Evolutionary conservation across 2,113 vertebrate species (phyloP).

Genomic region (Semicossyphus pulcher): DNA sequence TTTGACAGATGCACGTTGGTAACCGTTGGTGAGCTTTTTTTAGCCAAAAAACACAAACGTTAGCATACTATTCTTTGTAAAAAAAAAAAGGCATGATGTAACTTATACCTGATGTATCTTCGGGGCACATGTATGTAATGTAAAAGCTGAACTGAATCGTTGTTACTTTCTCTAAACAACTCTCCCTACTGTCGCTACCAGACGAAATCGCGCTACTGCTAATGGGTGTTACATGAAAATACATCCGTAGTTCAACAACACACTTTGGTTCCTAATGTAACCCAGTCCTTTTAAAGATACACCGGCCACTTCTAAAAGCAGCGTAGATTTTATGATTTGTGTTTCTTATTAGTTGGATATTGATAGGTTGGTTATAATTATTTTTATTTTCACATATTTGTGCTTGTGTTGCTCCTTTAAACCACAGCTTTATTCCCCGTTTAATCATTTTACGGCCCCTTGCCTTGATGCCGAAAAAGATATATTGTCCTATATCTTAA

Average conservation of each 20-base stretch:
- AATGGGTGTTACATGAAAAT: conserved; percentile 47
- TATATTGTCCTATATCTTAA: no score
- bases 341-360: no score
- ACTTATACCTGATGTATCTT: neutral
- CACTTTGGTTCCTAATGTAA: conserved; percentile 40
- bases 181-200: no score
- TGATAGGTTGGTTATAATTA: no score
- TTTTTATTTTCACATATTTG: no score
- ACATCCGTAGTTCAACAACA: conserved; percentile 40
- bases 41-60: neutral
- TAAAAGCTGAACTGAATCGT: neutral
- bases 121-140: fast-evolving
- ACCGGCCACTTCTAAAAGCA: neutral
- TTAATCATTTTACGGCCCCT: no score
- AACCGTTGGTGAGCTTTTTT: neutral
- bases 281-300: neutral
- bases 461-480: no score
- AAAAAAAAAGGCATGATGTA: neutral
- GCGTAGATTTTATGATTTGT: no score
- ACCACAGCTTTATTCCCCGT: no score
- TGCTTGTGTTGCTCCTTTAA: no score
- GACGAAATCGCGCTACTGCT: neutral
- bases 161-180: fast-evolving
- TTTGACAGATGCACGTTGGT: conserved; percentile 45
- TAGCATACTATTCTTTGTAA: neutral